Conservation (phyloP, 1,140 invertebrate genomes). For the Panagrolaimus sp. region DNA sequence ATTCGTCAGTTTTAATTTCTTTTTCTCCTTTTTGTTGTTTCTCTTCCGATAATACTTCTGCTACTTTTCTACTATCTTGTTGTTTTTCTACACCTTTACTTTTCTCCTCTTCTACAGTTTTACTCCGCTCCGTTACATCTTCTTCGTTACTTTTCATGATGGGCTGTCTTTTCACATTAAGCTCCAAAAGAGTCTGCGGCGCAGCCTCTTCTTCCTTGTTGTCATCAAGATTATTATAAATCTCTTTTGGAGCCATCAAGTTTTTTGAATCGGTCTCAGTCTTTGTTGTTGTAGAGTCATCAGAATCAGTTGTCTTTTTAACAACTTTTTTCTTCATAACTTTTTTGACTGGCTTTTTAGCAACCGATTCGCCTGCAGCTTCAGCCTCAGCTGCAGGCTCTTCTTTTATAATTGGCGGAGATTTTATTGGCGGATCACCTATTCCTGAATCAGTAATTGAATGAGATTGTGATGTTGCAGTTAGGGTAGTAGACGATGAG, state of each 20-base stretch:
- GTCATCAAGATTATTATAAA: background rate
- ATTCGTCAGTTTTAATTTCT: background rate
- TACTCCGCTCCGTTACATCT: no score
- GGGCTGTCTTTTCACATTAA: constrained; percentile 11
- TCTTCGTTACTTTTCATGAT: constrained; percentile 6
- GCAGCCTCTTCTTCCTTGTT: constrained; percentile 4
- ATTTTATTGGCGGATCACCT: constrained; percentile 2
- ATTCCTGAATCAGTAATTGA: background rate
- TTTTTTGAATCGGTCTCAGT: constrained; percentile 4
- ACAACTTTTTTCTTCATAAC: constrained; percentile 25
- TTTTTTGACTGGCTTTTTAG: constrained; percentile 6
- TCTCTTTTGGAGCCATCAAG: constrained; percentile 15
- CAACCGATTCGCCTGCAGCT: constrained; percentile 11
- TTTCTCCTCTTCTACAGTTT: constrained; percentile 1
- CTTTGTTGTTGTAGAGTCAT: no score
- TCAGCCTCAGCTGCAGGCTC: constrained; percentile 10
- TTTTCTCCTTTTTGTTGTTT: no score
- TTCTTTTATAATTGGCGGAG: background rate
- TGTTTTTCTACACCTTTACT: background rate
- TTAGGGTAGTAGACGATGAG: background rate
- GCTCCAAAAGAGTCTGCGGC: constrained; percentile 16
- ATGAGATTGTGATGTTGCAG: background rate
- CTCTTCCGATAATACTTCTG: background rate
- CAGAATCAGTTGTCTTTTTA: constrained; percentile 9
- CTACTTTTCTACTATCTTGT: background rate